phyloP scores from a whole-genome alignment of 1,140 invertebrate species.

The Choristoneura fumiferana region DNA sequence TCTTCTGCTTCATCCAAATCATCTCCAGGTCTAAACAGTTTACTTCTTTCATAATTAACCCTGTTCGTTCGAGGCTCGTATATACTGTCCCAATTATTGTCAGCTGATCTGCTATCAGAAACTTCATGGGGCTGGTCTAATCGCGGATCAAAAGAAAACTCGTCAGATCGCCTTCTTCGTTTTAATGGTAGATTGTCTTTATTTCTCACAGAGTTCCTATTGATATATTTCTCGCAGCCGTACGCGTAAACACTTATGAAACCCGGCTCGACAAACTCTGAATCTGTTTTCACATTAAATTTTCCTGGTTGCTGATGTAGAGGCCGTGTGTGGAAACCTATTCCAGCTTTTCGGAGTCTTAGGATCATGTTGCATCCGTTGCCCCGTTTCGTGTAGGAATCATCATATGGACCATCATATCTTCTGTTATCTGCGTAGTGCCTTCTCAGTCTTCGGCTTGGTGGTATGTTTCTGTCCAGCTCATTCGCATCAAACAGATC shows the following conservation, averaged over 20 bases:
- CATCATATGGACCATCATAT: slow-evolving; percentile 52
- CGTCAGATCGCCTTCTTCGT: slow-evolving; percentile 57
- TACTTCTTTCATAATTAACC: slow-evolving; percentile 66
- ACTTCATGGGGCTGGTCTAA: slow-evolving; percentile 39
- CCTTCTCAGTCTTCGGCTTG: slow-evolving; percentile 45
- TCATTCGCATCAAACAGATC: slow-evolving; percentile 79
- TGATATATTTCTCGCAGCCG: slow-evolving; percentile 82
- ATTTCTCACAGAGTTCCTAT: slow-evolving; percentile 63
- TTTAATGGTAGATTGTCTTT: slow-evolving; percentile 66
- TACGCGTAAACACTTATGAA: slow-evolving; percentile 91
- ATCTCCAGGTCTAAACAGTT: slow-evolving; percentile 69
- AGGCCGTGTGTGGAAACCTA: slow-evolving; percentile 83
- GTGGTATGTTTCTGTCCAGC: slow-evolving; percentile 54
- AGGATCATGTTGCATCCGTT: slow-evolving; percentile 88
- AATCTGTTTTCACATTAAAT: slow-evolving; percentile 88
- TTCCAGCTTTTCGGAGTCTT: slow-evolving; percentile 85
- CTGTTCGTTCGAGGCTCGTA: slow-evolving; percentile 57
- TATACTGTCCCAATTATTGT: slow-evolving; percentile 60
- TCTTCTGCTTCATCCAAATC: slow-evolving; percentile 79
- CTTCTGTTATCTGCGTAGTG: slow-evolving; percentile 61
- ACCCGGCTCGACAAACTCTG: slow-evolving; percentile 89
- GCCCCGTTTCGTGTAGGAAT: slow-evolving; percentile 52
- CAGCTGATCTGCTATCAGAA: slow-evolving; percentile 60
- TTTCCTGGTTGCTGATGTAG: slow-evolving; percentile 78
- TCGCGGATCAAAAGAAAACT: slow-evolving; percentile 61